Conservation (phyloP, 2,888 invertebrate species). For the Hermodice carunculata region DNA sequence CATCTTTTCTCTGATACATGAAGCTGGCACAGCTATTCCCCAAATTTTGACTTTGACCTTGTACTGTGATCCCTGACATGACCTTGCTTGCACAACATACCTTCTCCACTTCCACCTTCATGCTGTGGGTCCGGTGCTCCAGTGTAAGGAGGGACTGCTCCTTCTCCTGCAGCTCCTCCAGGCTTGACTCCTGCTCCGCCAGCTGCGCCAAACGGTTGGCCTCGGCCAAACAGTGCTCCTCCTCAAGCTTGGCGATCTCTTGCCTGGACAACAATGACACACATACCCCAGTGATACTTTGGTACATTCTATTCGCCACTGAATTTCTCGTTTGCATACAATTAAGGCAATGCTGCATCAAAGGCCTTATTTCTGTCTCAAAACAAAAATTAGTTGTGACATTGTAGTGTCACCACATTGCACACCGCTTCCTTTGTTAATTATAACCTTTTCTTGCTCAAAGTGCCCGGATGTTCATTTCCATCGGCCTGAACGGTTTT, state of each 20-base stretch:
- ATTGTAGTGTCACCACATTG: too few species aligned
- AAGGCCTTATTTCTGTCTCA: too few species aligned
- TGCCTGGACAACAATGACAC: constrained; percentile 48
- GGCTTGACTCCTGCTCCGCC: constrained; percentile 72
- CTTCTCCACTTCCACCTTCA: constrained; percentile 29
- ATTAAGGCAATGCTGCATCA: too few species aligned
- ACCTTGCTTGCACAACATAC: constrained; percentile 15
- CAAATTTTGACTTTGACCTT: not conserved
- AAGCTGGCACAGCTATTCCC: not conserved
- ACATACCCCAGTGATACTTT: too few species aligned
- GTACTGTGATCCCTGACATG: not conserved
- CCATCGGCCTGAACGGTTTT: too few species aligned
- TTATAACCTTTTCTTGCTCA: too few species aligned
- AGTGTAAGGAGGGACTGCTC: constrained; percentile 50
- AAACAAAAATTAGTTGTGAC: too few species aligned
- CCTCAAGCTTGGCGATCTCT: constrained; percentile 56
- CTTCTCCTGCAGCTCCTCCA: constrained; percentile 51
- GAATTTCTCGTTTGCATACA: too few species aligned
- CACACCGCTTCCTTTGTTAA: too few species aligned
- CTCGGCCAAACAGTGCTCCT: constrained; percentile 66
- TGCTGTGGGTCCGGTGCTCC: constrained; percentile 36
- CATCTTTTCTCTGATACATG: too few species aligned
- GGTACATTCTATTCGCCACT: too few species aligned
- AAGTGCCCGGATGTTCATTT: too few species aligned
- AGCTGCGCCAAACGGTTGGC: constrained; percentile 71